Percentiles rank a stretch among this genome's conserved stretches.
These are phyloP conservation scores for Philonicus albiceps DNA, from an alignment of 2,888 invertebrate genomes.

Conservation along the genomic window DNA sequence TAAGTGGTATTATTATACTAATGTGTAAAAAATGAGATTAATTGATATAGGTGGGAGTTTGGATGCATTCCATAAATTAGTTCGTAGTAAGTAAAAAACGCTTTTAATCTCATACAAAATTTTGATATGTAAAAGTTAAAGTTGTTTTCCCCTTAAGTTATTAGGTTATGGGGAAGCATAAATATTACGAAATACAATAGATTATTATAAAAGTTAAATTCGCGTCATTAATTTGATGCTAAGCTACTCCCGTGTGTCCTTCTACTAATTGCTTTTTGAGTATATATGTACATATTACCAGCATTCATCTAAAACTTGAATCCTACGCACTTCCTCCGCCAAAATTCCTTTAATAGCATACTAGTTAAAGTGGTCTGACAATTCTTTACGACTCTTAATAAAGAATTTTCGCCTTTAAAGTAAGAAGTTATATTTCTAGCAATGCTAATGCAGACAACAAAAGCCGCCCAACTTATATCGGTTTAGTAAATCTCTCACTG, in stretches of 20 bases:
- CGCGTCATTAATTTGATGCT: neutral
- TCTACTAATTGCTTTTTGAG: neutral
- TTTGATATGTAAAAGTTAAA: too few species aligned
- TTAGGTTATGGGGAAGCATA: too few species aligned
- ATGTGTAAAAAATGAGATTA: too few species aligned
- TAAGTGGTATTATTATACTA: too few species aligned
- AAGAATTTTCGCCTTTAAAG: neutral
- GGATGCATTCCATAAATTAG: too few species aligned
- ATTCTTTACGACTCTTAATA: neutral
- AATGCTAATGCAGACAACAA: neutral
- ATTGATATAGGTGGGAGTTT: too few species aligned
- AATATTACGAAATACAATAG: too few species aligned
- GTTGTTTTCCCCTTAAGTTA: too few species aligned
- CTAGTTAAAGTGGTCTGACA: neutral
- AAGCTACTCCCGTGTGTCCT: neutral
- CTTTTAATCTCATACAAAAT: too few species aligned
- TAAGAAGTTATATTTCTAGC: neutral
- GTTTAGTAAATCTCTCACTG: neutral
- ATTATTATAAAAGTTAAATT: neutral
- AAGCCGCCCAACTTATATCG: neutral
- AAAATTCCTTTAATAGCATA: neutral
- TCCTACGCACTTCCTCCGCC: neutral
- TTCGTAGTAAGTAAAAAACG: too few species aligned
- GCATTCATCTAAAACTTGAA: neutral
- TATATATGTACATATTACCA: neutral